Conservation (phyloP, 2,113 vertebrate genomes). For the Sterrhoptilus dennistouni region DNA sequence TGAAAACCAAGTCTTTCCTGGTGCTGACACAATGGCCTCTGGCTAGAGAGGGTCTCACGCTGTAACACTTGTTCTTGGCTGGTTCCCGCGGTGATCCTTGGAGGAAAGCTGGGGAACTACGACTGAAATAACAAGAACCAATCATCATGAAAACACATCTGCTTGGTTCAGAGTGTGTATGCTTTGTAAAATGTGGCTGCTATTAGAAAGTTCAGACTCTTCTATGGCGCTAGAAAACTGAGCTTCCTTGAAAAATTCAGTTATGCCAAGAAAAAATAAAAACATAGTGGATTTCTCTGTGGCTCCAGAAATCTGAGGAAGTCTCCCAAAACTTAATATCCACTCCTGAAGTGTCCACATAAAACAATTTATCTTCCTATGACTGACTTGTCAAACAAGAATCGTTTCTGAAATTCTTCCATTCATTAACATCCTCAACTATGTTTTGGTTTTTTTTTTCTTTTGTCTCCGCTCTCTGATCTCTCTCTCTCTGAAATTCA, state of each 20-base stretch:
- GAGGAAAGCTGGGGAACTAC: background rate
- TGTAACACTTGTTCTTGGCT: background rate
- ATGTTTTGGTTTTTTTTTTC: background rate
- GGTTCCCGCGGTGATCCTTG: background rate
- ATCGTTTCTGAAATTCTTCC: background rate
- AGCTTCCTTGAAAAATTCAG: background rate
- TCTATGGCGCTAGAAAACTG: background rate
- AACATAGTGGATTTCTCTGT: background rate
- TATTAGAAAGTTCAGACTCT: background rate
- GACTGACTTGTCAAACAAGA: background rate
- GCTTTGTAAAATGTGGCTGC: background rate
- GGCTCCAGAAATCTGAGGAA: background rate
- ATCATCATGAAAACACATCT: conserved; percentile 52
- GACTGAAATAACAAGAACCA: conserved; percentile 44
- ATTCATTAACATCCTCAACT: background rate
- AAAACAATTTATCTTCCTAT: background rate
- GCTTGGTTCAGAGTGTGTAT: background rate
- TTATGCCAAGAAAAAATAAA: conserved; percentile 3
- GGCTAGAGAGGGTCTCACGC: background rate
- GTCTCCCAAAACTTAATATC: background rate
- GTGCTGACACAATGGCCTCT: conserved; percentile 9
- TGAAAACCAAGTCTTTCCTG: conserved; percentile 4
- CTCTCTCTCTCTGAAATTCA: background rate
- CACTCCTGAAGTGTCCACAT: background rate
- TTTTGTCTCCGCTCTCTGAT: background rate